Percentiles rank a stretch among this genome's conserved stretches.
Evolutionary conservation across 2,888 invertebrate genomes (phyloP).

Genomic region (Platerodrilus igneus): DNA sequence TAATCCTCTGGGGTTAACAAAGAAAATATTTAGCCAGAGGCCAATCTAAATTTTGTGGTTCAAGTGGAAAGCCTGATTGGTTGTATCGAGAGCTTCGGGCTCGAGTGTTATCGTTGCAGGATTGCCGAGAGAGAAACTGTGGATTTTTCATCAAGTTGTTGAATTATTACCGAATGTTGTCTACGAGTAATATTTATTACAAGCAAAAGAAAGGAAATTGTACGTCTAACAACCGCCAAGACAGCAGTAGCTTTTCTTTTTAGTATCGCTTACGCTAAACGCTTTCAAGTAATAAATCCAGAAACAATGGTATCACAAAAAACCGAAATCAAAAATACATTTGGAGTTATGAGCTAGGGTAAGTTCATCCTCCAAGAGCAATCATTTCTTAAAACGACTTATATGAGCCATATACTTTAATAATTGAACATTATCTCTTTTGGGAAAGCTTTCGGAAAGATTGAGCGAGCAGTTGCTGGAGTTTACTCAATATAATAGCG

Average conservation of each 20-base stretch:
- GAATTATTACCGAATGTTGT: conserved; percentile 14
- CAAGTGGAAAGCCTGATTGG: conserved; percentile 45
- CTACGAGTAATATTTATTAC: too few relatives aligned
- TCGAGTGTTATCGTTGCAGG: conserved; percentile 46
- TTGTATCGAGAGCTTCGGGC: conserved; percentile 39
- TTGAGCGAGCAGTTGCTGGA: conserved; percentile 41
- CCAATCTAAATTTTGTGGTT: conserved; percentile 50
- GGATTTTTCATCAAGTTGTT: conserved; percentile 41
- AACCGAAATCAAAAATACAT: conserved; percentile 46
- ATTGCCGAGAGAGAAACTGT: conserved; percentile 41
- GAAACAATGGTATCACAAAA: conserved; percentile 34
- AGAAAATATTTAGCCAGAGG: conserved; percentile 53
- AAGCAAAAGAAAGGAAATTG: conserved; percentile 11
- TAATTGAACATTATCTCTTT: conserved; percentile 50
- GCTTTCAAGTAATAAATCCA: conserved; percentile 33
- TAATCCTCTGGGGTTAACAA: conserved; percentile 49
- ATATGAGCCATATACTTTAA: conserved; percentile 50
- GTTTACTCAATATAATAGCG: conserved; percentile 17
- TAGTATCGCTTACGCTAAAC: conserved; percentile 13
- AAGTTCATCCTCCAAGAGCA: conserved; percentile 36
- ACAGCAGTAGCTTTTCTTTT: too few relatives aligned
- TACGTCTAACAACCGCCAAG: too few relatives aligned
- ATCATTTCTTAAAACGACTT: conserved; percentile 49
- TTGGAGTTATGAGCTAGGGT: conserved; percentile 31
- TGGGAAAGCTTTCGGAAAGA: conserved; percentile 48